phyloP scores from a whole-genome alignment of 2,797 vertebrate species.

The Pampus argenteus region DNA sequence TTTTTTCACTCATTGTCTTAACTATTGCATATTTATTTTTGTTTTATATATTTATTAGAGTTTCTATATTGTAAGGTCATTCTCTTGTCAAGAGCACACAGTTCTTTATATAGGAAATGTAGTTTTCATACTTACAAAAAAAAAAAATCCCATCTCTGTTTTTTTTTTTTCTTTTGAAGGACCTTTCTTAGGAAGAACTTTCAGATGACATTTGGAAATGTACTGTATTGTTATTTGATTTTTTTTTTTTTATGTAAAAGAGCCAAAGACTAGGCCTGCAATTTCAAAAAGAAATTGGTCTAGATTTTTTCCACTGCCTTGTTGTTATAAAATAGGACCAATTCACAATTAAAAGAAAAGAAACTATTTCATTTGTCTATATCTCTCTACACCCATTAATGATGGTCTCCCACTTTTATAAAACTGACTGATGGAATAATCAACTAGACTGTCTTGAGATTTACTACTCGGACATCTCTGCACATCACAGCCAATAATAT shows the following conservation, averaged over 20 bases:
- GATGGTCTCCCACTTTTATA: constrained; percentile 13
- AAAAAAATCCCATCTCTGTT: constrained; percentile 27
- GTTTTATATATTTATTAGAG: constrained; percentile 84
- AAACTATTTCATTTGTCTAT: neutral
- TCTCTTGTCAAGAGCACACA: constrained; percentile 68
- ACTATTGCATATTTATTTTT: constrained; percentile 79
- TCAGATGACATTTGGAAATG: constrained; percentile 48
- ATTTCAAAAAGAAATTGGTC: constrained; percentile 45
- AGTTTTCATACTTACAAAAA: constrained; percentile 54
- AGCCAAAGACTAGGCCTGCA: constrained; percentile 67
- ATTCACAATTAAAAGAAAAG: constrained; percentile 49
- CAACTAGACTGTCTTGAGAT: neutral
- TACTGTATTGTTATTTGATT: constrained; percentile 44
- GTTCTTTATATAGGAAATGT: constrained; percentile 59
- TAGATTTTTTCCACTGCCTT: constrained; percentile 71
- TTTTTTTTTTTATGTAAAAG: constrained; percentile 34
- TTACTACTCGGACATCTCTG: neutral
- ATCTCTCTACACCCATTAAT: constrained; percentile 2
- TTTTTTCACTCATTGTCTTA: constrained; percentile 76
- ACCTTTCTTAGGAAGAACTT: constrained; percentile 48
- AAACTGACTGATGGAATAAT: constrained; percentile 8
- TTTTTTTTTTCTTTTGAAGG: constrained; percentile 26
- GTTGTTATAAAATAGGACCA: constrained; percentile 65
- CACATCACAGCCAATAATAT: neutral
- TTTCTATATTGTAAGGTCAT: constrained; percentile 78